A percentile compares a stretch with the other conserved stretches of the same genome.
Conservation (phyloP, 2,888 invertebrate species). For the Notodonta dromedarius region DNA sequence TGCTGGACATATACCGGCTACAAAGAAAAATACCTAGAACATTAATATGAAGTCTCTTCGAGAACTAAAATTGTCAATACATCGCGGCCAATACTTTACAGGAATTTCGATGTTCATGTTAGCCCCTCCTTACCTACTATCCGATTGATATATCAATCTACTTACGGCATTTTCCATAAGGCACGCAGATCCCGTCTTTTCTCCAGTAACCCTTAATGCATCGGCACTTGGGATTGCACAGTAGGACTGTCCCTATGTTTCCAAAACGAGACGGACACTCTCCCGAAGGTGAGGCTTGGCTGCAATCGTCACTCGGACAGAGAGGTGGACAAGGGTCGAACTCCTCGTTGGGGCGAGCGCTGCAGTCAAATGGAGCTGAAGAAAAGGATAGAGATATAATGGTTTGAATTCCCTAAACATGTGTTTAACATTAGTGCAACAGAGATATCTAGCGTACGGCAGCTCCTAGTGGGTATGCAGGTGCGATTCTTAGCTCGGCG, state of each 20-base stretch:
- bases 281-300: conserved; percentile 42
- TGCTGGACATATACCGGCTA: conserved; percentile 33
- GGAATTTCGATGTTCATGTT: no score
- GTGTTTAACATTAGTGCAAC: background rate
- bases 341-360: conserved; percentile 37
- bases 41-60: no score
- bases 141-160: background rate
- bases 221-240: conserved; percentile 49
- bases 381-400: background rate
- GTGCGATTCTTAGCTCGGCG: conserved; percentile 49
- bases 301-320: conserved; percentile 53
- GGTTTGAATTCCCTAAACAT: background rate
- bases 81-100: no score
- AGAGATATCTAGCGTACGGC: conserved; percentile 49
- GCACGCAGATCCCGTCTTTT: conserved; percentile 49
- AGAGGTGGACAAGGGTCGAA: conserved; percentile 49
- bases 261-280: conserved; percentile 40
- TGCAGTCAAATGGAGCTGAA: conserved; percentile 50
- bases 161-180: conserved; percentile 53
- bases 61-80: no score
- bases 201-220: conserved; percentile 51
- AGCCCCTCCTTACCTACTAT: no score
- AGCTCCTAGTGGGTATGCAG: conserved; percentile 47
- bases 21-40: conserved; percentile 4
- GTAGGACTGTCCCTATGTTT: conserved; percentile 34